phyloP scores from a whole-genome alignment of 2,888 invertebrate species.

The Eurytoma californica region DNA sequence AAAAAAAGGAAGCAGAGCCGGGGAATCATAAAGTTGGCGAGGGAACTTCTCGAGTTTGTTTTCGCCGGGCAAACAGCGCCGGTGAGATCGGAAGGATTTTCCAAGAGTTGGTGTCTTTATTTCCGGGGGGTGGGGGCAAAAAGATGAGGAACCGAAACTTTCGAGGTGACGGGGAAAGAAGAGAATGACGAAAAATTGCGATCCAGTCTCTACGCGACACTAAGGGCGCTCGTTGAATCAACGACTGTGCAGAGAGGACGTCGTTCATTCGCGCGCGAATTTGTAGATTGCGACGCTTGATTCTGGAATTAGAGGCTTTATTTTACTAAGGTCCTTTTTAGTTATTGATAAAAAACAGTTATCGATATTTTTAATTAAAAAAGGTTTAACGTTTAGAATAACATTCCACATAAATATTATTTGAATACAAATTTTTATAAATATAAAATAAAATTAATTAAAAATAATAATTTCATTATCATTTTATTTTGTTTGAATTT shows the following conservation, averaged over 20 bases:
- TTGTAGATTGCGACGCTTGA: constrained; percentile 35
- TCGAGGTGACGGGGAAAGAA: constrained; percentile 16
- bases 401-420: too few relatives aligned
- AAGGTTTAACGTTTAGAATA: too few relatives aligned
- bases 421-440: too few relatives aligned
- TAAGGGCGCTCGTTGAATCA: constrained; percentile 44
- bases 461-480: too few relatives aligned
- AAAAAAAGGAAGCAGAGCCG: background rate
- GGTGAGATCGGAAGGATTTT: constrained; percentile 1
- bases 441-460: too few relatives aligned
- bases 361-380: too few relatives aligned
- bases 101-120: constrained; percentile 10
- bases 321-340: too few relatives aligned
- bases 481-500: too few relatives aligned
- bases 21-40: constrained; percentile 13
- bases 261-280: constrained; percentile 30
- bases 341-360: too few relatives aligned
- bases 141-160: constrained; percentile 1
- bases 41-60: constrained; percentile 22
- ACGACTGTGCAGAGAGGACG: constrained; percentile 45
- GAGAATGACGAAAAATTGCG: constrained; percentile 47
- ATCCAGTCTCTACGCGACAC: constrained; percentile 50
- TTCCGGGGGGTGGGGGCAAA: background rate
- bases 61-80: constrained; percentile 18
- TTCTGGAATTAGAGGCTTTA: constrained; percentile 14